These are phyloP conservation scores for Petrolisthes cinctipes DNA, from an alignment of 2,888 invertebrate genomes.

Conservation along the genomic window DNA sequence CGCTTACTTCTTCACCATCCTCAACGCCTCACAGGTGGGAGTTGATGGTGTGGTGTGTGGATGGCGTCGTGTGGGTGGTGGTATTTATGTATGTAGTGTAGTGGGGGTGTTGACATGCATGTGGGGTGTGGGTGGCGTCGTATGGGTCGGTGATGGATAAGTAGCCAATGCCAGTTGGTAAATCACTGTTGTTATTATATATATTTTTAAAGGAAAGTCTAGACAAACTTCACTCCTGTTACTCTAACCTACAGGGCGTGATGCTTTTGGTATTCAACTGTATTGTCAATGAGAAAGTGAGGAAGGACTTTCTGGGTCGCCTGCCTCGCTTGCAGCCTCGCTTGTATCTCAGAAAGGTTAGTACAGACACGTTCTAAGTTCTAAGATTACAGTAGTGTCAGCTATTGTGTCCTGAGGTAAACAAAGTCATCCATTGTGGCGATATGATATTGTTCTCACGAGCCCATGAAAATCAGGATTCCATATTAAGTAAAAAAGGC, in stretches of 20 bases:
- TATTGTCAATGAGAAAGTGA: conserved; percentile 67
- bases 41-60: neutral
- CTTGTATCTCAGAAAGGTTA: too few species aligned
- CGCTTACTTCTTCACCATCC: conserved; percentile 72
- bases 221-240: neutral
- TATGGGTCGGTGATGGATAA: neutral
- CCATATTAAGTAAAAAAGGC: neutral
- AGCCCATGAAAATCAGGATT: too few species aligned
- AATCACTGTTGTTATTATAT: neutral
- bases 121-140: neutral
- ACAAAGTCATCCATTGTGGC: too few species aligned
- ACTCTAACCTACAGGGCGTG: conserved; percentile 69
- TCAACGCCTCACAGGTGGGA: conserved; percentile 69
- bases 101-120: neutral
- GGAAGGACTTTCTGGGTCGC: conserved; percentile 24
- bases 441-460: too few species aligned
- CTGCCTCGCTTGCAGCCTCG: conserved; percentile 14
- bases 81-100: neutral
- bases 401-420: too few species aligned
- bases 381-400: too few species aligned
- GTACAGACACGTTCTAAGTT: too few species aligned
- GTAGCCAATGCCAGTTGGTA: neutral
- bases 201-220: neutral
- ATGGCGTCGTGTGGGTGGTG: too few species aligned
- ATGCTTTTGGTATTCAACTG: conserved; percentile 73